Evolutionary conservation across 1,140 invertebrate species (phyloP).

Genomic region (Drosophila bipectinata): DNA sequence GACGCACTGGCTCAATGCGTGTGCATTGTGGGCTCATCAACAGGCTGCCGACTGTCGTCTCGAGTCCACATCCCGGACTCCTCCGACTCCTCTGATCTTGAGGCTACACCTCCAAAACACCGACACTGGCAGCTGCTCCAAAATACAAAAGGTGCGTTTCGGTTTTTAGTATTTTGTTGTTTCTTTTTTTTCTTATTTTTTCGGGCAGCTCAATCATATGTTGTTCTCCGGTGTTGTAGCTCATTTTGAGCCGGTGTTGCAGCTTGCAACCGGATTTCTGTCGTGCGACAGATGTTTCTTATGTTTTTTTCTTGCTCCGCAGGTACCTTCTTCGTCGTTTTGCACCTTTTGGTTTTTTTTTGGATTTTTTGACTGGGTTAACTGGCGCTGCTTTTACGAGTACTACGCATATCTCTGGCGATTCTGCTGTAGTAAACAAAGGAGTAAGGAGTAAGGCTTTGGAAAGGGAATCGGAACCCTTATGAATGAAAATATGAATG

Average conservation of each 20-base stretch:
- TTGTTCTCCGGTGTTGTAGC: slow-evolving; percentile 55
- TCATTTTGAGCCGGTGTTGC: slow-evolving; percentile 60
- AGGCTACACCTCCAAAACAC: slow-evolving; percentile 22
- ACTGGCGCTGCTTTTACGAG: slow-evolving; percentile 50
- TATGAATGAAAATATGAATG: slow-evolving; percentile 73
- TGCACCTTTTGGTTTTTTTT: slow-evolving; percentile 14
- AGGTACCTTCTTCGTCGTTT: slow-evolving; percentile 19
- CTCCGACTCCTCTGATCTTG: slow-evolving; percentile 14
- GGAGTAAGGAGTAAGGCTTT: slow-evolving; percentile 42
- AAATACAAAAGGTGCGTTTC: slow-evolving; percentile 70
- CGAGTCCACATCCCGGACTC: slow-evolving; percentile 10
- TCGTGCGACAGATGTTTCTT: slow-evolving; percentile 65
- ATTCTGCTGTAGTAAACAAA: slow-evolving; percentile 61
- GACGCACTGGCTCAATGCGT: slow-evolving; percentile 25
- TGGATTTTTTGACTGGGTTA: slow-evolving; percentile 51
- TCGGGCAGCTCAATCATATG: slow-evolving; percentile 68
- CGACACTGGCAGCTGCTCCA: slow-evolving; percentile 41
- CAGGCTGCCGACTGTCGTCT: slow-evolving; percentile 35
- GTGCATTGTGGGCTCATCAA: slow-evolving; percentile 44
- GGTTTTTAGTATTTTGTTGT: slow-evolving; percentile 30
- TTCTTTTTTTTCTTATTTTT: slow-evolving; percentile 28
- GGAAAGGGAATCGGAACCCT: slow-evolving; percentile 8
- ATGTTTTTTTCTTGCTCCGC: slow-evolving; percentile 10
- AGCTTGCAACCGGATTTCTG: slow-evolving; percentile 72
- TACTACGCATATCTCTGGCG: slow-evolving; percentile 52